phyloP scores from a whole-genome alignment of 2,113 vertebrate species.

The Zapornia atra region DNA sequence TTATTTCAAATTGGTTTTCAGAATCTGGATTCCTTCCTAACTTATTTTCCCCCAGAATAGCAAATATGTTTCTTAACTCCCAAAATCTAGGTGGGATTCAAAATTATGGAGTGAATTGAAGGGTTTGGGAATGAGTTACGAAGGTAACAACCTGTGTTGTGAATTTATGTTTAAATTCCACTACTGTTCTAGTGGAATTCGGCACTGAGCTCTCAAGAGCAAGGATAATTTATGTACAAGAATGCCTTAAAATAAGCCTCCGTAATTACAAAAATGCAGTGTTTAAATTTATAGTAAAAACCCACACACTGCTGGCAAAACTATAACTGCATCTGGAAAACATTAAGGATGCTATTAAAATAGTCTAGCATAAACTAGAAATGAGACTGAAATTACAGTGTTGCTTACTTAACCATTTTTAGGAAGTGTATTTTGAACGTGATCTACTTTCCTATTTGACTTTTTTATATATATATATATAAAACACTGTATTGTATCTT shows the following conservation, averaged over 20 bases:
- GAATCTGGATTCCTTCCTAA: background rate
- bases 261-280: constrained; percentile 88
- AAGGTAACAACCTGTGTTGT: background rate
- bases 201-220: constrained; percentile 42
- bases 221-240: constrained; percentile 70
- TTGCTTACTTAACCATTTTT: constrained; percentile 60
- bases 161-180: constrained; percentile 34
- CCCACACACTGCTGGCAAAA: constrained; percentile 86
- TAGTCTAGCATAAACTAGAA: constrained; percentile 44
- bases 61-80: background rate
- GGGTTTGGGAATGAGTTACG: background rate
- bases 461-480: background rate
- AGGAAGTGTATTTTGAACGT: constrained; percentile 1
- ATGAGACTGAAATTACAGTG: constrained; percentile 56
- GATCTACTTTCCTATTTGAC: background rate
- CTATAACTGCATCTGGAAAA: constrained; percentile 84
- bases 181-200: constrained; percentile 44
- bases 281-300: constrained; percentile 94
- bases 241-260: constrained; percentile 83
- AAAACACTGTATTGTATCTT: background rate
- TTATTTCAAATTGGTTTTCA: background rate
- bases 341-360: constrained; percentile 81
- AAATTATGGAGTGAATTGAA: background rate
- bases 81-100: background rate
- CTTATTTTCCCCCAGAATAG: background rate